phyloP scores from a whole-genome alignment of 2,888 invertebrate species.

The Branchellion lobata region DNA sequence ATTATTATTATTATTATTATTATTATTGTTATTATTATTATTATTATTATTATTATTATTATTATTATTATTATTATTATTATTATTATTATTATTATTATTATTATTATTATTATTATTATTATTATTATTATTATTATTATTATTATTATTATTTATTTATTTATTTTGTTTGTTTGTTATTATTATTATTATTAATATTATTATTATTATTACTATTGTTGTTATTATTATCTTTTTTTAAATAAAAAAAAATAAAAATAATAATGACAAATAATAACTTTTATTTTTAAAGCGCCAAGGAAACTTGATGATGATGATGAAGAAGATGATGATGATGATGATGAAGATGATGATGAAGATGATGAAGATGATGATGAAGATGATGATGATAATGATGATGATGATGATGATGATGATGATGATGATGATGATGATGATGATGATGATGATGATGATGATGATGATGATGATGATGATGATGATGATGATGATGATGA shows the following conservation, averaged over 20 bases:
- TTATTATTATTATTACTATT: not conserved
- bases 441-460: constrained; percentile 44
- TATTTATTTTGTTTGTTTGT: too few species aligned
- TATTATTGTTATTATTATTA: constrained; percentile 5
- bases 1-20: constrained; percentile 20
- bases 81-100: constrained; percentile 16
- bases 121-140: constrained; percentile 20
- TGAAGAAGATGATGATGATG: constrained; percentile 37
- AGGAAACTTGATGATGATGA: too few species aligned
- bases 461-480: constrained; percentile 35
- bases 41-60: constrained; percentile 20
- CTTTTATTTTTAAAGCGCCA: too few species aligned
- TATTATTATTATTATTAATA: not conserved
- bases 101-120: constrained; percentile 15
- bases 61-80: constrained; percentile 20
- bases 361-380: constrained; percentile 22
- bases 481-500: constrained; percentile 39
- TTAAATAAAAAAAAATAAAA: not conserved
- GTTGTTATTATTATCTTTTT: not conserved
- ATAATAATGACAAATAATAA: not conserved
- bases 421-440: constrained; percentile 41
- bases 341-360: constrained; percentile 32
- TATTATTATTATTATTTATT: not conserved
- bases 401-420: constrained; percentile 34
- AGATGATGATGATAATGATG: constrained; percentile 36